Conservation (phyloP, 2,113 vertebrate genomes). For the Urocynchramus pylzowi region DNA sequence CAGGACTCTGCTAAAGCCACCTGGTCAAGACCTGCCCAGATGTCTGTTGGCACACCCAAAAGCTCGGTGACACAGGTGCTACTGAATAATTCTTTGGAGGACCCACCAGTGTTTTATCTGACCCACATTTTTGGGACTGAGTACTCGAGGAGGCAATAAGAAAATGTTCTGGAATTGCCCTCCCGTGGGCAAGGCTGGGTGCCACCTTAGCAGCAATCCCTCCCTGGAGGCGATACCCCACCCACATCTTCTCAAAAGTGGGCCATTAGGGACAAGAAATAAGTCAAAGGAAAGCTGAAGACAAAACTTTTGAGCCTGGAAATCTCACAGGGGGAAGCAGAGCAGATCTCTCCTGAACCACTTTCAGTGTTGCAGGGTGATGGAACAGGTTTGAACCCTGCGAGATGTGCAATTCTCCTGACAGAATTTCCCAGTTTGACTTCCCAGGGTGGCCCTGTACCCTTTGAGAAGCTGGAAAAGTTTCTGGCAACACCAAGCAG, state of each 20-base stretch:
- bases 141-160: background rate
- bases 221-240: background rate
- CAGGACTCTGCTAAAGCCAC: background rate
- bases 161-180: background rate
- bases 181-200: background rate
- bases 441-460: background rate
- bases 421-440: background rate
- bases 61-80: background rate
- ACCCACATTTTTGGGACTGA: background rate
- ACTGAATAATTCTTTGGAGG: background rate
- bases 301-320: background rate
- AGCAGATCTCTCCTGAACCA: background rate
- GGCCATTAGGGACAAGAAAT: background rate
- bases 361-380: background rate
- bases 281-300: background rate
- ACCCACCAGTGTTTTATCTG: background rate
- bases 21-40: background rate
- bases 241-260: background rate
- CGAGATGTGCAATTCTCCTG: background rate
- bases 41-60: background rate
- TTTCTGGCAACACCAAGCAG: background rate
- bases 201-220: background rate
- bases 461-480: background rate
- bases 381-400: background rate
- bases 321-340: rapidly evolving